phyloP scores from a whole-genome alignment of 2,888 invertebrate genomes.

The Drosophila meridiana region DNA sequence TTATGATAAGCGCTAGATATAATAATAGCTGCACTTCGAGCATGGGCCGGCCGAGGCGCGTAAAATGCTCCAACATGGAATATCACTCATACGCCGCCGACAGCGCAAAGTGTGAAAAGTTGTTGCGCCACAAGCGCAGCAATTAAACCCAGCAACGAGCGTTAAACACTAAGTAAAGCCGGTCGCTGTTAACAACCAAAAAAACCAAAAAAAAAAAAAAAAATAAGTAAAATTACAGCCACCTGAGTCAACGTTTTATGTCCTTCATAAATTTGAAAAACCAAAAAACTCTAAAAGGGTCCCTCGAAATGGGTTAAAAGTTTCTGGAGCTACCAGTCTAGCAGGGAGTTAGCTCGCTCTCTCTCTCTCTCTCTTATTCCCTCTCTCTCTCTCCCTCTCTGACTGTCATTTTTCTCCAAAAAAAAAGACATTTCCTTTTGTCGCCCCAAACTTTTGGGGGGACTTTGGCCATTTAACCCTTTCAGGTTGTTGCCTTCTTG shows the following conservation, averaged over 20 bases:
- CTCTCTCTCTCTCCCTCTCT: neutral
- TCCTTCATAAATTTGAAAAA: constrained; percentile 65
- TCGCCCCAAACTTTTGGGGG: constrained; percentile 32
- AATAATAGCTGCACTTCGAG: constrained; percentile 43
- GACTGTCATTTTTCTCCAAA: constrained; percentile 64
- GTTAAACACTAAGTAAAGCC: constrained; percentile 39
- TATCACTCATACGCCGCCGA: constrained; percentile 73
- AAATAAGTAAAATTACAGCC: constrained; percentile 40
- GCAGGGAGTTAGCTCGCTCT: neutral
- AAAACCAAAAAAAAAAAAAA: constrained; percentile 9
- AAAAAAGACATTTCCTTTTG: constrained; percentile 26
- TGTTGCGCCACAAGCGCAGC: constrained; percentile 42
- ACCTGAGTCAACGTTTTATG: constrained; percentile 77
- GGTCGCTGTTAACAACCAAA: constrained; percentile 55
- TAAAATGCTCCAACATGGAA: constrained; percentile 64
- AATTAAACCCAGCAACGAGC: constrained; percentile 62
- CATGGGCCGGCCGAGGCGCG: constrained; percentile 6
- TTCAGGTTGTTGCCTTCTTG: constrained; percentile 45
- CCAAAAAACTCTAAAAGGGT: constrained; percentile 48
- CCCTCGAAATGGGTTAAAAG: constrained; percentile 61
- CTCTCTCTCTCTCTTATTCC: neutral
- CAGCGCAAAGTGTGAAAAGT: constrained; percentile 5
- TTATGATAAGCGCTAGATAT: constrained; percentile 74
- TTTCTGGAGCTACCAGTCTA: constrained; percentile 48
- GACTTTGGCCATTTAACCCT: constrained; percentile 48